These are phyloP conservation scores for Imbricaverruca yamaguchii DNA, from an alignment of 2,888 invertebrate genomes.

Conservation along the genomic window DNA sequence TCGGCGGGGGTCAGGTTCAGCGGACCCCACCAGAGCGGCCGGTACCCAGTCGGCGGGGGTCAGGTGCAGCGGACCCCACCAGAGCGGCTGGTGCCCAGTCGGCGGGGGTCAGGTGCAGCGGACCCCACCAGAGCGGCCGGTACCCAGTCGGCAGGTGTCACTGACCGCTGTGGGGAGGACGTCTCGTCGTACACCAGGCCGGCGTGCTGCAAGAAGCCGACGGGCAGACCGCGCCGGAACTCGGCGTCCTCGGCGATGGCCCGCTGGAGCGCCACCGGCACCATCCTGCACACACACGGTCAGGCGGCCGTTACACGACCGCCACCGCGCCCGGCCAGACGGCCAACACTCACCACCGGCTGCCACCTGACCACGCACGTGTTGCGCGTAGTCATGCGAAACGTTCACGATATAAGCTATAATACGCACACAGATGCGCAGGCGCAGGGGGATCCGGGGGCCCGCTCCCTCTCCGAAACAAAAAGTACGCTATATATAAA, in stretches of 20 bases:
- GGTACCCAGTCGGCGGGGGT: neutral
- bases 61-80: neutral
- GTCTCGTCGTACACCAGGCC: slow-evolving; percentile 60
- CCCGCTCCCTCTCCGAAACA: too few relatives aligned
- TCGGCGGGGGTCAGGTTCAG: neutral
- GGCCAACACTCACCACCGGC: too few relatives aligned
- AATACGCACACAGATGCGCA: too few relatives aligned
- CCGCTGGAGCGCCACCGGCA: slow-evolving; percentile 64
- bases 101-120: neutral
- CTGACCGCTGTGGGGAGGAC: slow-evolving; percentile 37
- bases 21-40: neutral
- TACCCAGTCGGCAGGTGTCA: neutral
- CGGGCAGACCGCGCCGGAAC: slow-evolving; percentile 69
- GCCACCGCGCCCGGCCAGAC: neutral
- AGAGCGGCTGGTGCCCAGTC: neutral
- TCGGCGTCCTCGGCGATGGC: slow-evolving; percentile 63
- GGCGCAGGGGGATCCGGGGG: too few relatives aligned
- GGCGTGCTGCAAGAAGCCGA: slow-evolving; percentile 64
- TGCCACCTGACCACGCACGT: too few relatives aligned
- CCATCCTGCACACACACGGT: slow-evolving; percentile 45
- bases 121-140: neutral
- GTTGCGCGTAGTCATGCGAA: too few relatives aligned
- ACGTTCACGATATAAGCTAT: too few relatives aligned
- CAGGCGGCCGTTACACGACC: neutral
- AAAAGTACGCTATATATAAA: too few relatives aligned